phyloP scores from a whole-genome alignment of 2,888 invertebrate species.

The Periphyllus acericola region DNA sequence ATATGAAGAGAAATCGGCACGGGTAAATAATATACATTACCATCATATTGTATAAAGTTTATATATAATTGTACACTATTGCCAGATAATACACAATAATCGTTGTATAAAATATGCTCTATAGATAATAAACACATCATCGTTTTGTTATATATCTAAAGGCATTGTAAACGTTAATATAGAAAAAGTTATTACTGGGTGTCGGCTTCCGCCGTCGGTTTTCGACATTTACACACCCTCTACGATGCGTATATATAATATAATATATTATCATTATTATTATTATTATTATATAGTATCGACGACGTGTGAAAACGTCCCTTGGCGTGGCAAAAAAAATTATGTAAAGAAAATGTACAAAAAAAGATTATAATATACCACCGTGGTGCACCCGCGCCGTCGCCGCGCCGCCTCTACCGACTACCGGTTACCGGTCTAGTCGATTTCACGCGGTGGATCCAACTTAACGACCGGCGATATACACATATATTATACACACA shows the following conservation, averaged over 20 bases:
- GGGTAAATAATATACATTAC: neutral
- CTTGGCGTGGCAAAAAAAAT: slow-evolving; percentile 17
- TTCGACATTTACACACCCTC: slow-evolving; percentile 38
- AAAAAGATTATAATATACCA: slow-evolving; percentile 21
- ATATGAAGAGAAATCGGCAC: neutral
- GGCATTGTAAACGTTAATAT: slow-evolving; percentile 35
- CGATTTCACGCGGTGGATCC: slow-evolving; percentile 30
- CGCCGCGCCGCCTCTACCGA: neutral
- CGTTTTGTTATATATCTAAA: slow-evolving; percentile 21
- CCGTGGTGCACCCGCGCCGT: neutral
- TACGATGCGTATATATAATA: neutral
- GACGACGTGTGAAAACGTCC: slow-evolving; percentile 60
- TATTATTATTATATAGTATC: neutral
- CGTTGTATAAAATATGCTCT: neutral
- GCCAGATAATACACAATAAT: neutral
- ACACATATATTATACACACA: neutral
- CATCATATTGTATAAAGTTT: neutral
- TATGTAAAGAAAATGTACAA: slow-evolving; percentile 11
- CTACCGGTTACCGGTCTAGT: slow-evolving; percentile 9
- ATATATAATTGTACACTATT: neutral
- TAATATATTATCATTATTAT: too few relatives aligned
- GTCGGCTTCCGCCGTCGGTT: slow-evolving; percentile 38
- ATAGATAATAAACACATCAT: slow-evolving; percentile 53
- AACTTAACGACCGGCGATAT: neutral
- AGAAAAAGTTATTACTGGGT: slow-evolving; percentile 46